phyloP scores from a whole-genome alignment of 2,797 vertebrate species.

The Spinibarbus caldwelli region DNA sequence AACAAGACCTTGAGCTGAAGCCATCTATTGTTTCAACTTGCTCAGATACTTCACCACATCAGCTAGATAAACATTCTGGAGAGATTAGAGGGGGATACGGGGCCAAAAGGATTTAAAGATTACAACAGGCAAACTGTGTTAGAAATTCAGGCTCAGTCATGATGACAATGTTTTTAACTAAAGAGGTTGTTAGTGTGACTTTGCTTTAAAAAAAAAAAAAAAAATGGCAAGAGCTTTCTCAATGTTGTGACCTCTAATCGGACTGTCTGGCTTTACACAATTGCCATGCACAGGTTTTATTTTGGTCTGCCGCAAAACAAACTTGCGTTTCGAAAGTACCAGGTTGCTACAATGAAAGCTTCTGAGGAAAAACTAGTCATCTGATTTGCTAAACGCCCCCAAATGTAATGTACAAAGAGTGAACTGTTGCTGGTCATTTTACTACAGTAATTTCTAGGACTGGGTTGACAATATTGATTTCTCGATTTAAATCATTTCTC shows the following conservation, averaged over 20 bases:
- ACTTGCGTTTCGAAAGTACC: background rate
- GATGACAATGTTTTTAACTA: background rate
- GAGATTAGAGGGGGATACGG: background rate
- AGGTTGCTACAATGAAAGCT: background rate
- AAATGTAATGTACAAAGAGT: background rate
- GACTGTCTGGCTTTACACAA: background rate
- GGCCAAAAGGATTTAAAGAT: background rate
- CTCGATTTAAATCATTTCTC: background rate
- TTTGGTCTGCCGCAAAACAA: background rate
- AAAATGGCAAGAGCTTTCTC: background rate
- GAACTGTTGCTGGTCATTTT: background rate
- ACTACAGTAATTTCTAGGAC: background rate
- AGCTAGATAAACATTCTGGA: constrained; percentile 16
- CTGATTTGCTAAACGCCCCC: background rate
- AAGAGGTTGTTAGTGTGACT: background rate
- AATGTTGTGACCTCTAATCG: background rate
- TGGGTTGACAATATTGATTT: background rate
- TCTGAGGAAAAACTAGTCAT: background rate
- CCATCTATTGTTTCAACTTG: constrained; percentile 21
- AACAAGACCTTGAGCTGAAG: constrained; percentile 24
- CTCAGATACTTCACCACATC: constrained; percentile 1
- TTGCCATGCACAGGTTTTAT: background rate
- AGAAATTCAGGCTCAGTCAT: background rate
- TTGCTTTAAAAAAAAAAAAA: background rate
- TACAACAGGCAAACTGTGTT: background rate